Evolutionary conservation across 2,888 invertebrate genomes (phyloP), one percentile per base, ranked within the genome.

Genomic region (Labia minor): DNA sequence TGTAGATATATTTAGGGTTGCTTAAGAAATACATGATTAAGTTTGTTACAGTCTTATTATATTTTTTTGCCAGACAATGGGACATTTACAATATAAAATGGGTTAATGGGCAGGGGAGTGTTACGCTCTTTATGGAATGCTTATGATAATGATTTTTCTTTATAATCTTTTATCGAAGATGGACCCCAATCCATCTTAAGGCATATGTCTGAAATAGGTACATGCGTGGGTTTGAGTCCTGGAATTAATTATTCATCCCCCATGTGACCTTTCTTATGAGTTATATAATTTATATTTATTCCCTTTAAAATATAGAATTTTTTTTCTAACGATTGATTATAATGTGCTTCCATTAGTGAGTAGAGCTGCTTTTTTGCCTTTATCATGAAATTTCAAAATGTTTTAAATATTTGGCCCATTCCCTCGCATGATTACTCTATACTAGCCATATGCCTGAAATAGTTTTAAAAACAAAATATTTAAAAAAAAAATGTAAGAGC

Each of bases 1-100:
- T 69, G 67, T 69, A 69, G 67, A 69, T 66, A n/a, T n/a, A 66
- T 21, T 67, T 69, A 67, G 67, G 67, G 66, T 67, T 69, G 67
- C 68, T 68, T 68, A 63, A 49, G 26, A 61, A 4, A 49, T 49
- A 49, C n/a, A 3, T 49, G 16, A 49, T 49, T 49, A 49, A 49
- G 49, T 49, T 49, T 49, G 49, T 49, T 49, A 49, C 49, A 49
- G 49, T 49, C 49, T 49, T 49, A 10, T 49, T 49, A 49, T 49
- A 49, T 49, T 8, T 49, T 49, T 49, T 49, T 49, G 49, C 49
- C 49, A 49, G 49, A 49, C 49, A 49, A 49, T 3, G 49, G 49
- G 49, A 49, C 14, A n/a, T 49, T 14, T 49, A 49, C 49, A 49
- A 49, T 69, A 63, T 69, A 37, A 64, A 65, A 68, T 64, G 66